These are phyloP conservation scores for Achroia grisella DNA, from an alignment of 1,140 invertebrate genomes.

Conservation along the genomic window DNA sequence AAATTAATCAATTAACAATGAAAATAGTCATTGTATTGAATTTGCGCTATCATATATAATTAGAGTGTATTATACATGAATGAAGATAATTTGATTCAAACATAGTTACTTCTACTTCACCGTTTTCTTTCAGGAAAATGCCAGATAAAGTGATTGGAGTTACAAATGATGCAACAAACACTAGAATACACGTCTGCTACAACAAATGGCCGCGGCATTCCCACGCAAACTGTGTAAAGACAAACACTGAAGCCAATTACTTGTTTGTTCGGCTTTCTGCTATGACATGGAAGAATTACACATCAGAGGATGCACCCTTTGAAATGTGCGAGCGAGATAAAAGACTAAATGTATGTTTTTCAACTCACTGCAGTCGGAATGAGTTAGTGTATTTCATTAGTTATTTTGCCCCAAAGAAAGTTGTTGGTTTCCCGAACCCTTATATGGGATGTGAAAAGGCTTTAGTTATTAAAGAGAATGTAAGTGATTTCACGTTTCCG, in stretches of 20 bases:
- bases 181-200: conserved; percentile 26
- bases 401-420: conserved; percentile 29
- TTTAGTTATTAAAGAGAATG: neutral
- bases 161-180: conserved; percentile 21
- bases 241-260: conserved; percentile 8
- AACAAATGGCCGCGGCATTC: conserved; percentile 8
- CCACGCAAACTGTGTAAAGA: conserved; percentile 8
- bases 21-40: no score
- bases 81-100: no score
- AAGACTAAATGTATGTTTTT: conserved; percentile 75
- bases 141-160: conserved; percentile 24
- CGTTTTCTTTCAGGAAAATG: conserved; percentile 29
- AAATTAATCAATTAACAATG: no score
- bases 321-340: conserved; percentile 25
- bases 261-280: conserved; percentile 70
- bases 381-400: conserved; percentile 37
- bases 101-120: no score
- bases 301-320: conserved; percentile 32
- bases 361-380: conserved; percentile 76
- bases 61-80: no score
- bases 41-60: no score
- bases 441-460: neutral
- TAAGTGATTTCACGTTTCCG: no score
- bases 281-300: conserved; percentile 65
- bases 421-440: conserved; percentile 31